Percentiles rank a stretch among this genome's conserved stretches.
Conservation (phyloP, 2,797 vertebrate species). For the Semotilus atromaculatus region DNA sequence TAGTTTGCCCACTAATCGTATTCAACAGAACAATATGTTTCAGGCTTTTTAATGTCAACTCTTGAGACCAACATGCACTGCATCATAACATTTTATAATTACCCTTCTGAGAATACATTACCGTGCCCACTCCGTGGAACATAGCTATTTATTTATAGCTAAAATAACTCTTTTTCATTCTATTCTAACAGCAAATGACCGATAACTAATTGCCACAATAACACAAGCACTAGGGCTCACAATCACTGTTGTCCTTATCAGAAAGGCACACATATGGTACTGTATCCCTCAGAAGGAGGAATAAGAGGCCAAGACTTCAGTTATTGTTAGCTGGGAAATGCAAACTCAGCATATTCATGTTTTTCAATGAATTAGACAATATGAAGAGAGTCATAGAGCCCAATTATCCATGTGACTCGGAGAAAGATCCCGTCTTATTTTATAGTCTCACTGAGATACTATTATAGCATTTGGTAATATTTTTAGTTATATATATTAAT, state of each 20-base stretch:
- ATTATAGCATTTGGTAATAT: too few species aligned
- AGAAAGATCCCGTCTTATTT: background rate
- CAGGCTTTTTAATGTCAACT: constrained; percentile 6
- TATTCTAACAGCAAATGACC: constrained; percentile 18
- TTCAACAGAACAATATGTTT: constrained; percentile 18
- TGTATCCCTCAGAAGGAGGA: background rate
- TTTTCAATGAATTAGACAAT: background rate
- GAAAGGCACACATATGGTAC: background rate
- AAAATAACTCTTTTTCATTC: background rate
- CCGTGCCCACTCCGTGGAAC: background rate
- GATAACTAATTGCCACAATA: background rate
- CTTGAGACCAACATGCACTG: constrained; percentile 1
- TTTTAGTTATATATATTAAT: too few species aligned
- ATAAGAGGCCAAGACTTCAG: background rate
- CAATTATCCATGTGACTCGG: background rate
- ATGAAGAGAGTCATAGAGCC: background rate
- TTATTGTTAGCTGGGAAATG: background rate
- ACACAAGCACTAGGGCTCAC: background rate
- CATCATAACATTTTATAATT: constrained; percentile 17
- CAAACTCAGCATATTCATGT: background rate
- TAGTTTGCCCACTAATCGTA: constrained; percentile 14
- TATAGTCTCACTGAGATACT: background rate
- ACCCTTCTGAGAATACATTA: constrained; percentile 12
- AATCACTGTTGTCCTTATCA: background rate
- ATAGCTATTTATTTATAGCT: background rate